phyloP scores from a whole-genome alignment of 1,140 invertebrate genomes.

The Vanessa tameamea region DNA sequence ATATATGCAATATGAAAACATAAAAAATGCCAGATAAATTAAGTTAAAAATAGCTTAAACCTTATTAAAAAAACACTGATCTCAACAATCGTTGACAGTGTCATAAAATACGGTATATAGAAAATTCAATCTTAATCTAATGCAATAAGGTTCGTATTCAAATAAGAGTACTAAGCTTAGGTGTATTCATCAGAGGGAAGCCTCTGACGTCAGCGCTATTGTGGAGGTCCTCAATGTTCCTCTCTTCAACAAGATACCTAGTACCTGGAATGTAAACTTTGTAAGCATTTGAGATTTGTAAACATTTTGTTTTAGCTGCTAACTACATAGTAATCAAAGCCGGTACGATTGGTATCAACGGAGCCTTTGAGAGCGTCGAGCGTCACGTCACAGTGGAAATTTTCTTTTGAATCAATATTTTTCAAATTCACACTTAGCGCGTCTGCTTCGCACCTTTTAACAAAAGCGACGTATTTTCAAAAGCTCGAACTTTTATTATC shows the following conservation, averaged over 20 bases:
- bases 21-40: background rate
- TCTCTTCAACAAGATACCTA: constrained; percentile 29
- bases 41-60: background rate
- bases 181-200: constrained; percentile 29
- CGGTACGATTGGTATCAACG: constrained; percentile 10
- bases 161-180: background rate
- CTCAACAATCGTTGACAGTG: background rate
- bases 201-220: constrained; percentile 29
- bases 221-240: constrained; percentile 30
- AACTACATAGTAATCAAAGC: constrained; percentile 17
- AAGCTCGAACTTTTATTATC: background rate
- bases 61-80: constrained; percentile 2
- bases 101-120: background rate
- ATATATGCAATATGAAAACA: too few species aligned
- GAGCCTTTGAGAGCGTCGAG: background rate
- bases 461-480: background rate
- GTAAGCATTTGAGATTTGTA: constrained; percentile 16
- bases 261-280: constrained; percentile 8
- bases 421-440: background rate
- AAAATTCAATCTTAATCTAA: constrained; percentile 1
- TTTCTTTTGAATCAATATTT: constrained; percentile 15
- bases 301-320: constrained; percentile 22
- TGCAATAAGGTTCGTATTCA: background rate
- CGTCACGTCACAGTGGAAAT: background rate
- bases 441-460: constrained; percentile 9